A percentile compares a stretch with the other conserved stretches of the same genome.
Evolutionary conservation across 2,888 invertebrate genomes (phyloP).

Genomic region (Beris chalybata): DNA sequence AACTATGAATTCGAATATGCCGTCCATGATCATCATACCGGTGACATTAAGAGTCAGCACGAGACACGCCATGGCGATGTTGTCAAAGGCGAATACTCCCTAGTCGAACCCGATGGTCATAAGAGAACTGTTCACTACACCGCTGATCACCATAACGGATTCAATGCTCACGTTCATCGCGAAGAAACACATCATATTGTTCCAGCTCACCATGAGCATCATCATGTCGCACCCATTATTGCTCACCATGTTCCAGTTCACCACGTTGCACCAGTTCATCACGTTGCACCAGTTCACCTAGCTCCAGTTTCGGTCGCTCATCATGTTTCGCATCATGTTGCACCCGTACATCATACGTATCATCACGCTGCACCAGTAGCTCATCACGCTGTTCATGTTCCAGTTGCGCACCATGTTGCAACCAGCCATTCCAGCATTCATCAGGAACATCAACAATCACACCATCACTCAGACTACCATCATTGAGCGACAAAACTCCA

Average conservation of each 20-base stretch:
- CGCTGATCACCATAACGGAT: conserved; percentile 53
- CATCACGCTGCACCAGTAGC: too few relatives aligned
- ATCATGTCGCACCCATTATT: conserved; percentile 11
- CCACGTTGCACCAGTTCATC: conserved; percentile 18
- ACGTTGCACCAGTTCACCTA: neutral
- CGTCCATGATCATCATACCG: conserved; percentile 54
- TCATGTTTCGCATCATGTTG: conserved; percentile 15
- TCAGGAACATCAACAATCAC: neutral
- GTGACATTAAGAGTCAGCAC: conserved; percentile 56
- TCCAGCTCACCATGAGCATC: conserved; percentile 10
- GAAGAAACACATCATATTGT: conserved; percentile 3
- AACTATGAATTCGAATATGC: conserved; percentile 55
- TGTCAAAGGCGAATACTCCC: conserved; percentile 54
- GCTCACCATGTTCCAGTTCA: conserved; percentile 18
- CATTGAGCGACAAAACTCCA: too few relatives aligned
- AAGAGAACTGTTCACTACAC: conserved; percentile 54
- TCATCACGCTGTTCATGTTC: neutral
- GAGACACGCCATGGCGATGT: conserved; percentile 54
- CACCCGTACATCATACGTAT: neutral
- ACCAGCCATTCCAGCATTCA: conserved; percentile 3
- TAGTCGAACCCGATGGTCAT: conserved; percentile 54
- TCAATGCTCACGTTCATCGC: conserved; percentile 54
- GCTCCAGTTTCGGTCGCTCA: conserved; percentile 4
- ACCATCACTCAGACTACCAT: too few relatives aligned
- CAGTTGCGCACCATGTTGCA: conserved; percentile 6